Conservation (phyloP, 2,797 vertebrate genomes). For the Malacoctenus gilli region DNA sequence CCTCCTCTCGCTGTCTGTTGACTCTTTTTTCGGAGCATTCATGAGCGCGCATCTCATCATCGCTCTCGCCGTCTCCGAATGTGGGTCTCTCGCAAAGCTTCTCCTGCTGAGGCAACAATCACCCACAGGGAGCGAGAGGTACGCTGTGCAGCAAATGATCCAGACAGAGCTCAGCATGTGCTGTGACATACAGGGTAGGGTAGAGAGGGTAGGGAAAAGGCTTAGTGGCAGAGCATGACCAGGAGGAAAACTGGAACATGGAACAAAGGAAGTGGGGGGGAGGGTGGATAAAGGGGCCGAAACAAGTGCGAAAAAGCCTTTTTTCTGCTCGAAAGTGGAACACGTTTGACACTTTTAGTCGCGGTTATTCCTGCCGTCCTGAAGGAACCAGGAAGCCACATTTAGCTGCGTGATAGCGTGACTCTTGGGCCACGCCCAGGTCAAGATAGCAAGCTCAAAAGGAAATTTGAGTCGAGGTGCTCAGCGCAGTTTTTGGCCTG, state of each 20-base stretch:
- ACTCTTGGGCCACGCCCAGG: neutral
- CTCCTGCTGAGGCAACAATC: constrained; percentile 10
- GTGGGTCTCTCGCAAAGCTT: neutral
- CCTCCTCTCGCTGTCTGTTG: too few relatives aligned
- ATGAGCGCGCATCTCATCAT: constrained; percentile 1
- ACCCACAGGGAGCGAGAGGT: constrained; percentile 10
- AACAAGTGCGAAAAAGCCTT: neutral
- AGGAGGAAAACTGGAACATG: constrained; percentile 10
- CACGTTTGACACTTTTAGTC: neutral
- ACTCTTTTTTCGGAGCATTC: too few relatives aligned
- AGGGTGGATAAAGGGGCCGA: constrained; percentile 7
- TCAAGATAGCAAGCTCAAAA: constrained; percentile 10
- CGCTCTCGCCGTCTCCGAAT: constrained; percentile 3
- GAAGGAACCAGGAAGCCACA: neutral
- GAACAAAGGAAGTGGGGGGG: constrained; percentile 2
- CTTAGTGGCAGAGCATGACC: constrained; percentile 10
- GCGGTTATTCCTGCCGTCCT: constrained; percentile 1
- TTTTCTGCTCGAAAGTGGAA: constrained; percentile 1
- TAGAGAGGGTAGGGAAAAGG: neutral
- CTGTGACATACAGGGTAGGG: neutral
- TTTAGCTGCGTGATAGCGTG: neutral
- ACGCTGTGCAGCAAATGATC: constrained; percentile 13
- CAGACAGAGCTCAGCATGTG: constrained; percentile 4
- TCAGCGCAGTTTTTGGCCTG: neutral
- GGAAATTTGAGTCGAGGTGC: constrained; percentile 24